Evolutionary conservation across 2,797 vertebrate genomes (phyloP), one percentile per base, ranked within the genome.

Genomic region (Gymnopithys bicolor): DNA sequence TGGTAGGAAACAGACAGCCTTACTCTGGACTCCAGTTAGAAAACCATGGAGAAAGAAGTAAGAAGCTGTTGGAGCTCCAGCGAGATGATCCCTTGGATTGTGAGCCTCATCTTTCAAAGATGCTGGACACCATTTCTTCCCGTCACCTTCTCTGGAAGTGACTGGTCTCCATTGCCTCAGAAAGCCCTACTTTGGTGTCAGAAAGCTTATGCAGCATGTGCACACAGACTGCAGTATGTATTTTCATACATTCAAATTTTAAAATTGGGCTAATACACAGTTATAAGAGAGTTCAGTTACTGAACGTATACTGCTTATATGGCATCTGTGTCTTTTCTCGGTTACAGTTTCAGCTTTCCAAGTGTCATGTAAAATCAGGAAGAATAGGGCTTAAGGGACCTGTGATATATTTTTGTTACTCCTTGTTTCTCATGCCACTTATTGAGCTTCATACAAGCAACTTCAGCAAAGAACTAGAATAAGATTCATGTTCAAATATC

Each of bases 401-500:
- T 28, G 9, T 45, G 46, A 35, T 45, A 28, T 6, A 6, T 30
- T 73, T 74, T 43, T 89, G 17, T 55, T 80, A n/a, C 23, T 49
- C 13, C 13, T 5, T 80, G 24, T 39, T 76, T 68, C 79, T 76
- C 2, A 0, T 37, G 24, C 32, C 25, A 21, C 32, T 78, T 71
- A 23, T 8, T 10, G 9, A 51, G 35, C 41, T 73, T 84, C 56
- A 52, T 89, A 89, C 74, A 81, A 73, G 37, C 15, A 43, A 19
- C 39, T 82, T 55, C 63, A 84, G 48, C 28, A 56, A 52, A 24
- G 14, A n/a, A 69, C 18, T 79, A 37, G 46, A 81, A 18, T 35
- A 67, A 86, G 16, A 48, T 45, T 37, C 0, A 0, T 33, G 16
- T 55, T 87, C 22, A 51, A 1, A 9, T 60, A 10, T 52, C 77